phyloP scores from a whole-genome alignment of 2,797 vertebrate genomes.

The Artibeus jamaicensis region DNA sequence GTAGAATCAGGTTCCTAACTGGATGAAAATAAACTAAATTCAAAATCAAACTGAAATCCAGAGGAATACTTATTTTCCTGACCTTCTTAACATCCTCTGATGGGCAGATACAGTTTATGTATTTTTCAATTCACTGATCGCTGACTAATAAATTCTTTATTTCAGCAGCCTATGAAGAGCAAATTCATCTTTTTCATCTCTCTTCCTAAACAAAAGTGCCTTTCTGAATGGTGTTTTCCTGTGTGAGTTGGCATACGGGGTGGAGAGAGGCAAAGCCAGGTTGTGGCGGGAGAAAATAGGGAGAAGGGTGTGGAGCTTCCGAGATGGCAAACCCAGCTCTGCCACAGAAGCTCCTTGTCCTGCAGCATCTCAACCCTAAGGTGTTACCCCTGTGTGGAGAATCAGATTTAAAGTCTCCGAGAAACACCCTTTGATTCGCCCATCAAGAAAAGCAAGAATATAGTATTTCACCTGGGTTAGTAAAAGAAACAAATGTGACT shows the following conservation, averaged over 20 bases:
- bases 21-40: slow-evolving; percentile 26
- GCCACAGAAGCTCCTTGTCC: background rate
- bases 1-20: background rate
- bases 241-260: background rate
- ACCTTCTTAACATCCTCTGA: background rate
- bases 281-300: background rate
- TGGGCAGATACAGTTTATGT: background rate
- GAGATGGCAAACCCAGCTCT: background rate
- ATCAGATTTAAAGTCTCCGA: slow-evolving; percentile 67
- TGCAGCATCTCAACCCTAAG: background rate
- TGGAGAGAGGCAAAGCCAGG: background rate
- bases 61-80: background rate
- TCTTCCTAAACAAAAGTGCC: slow-evolving; percentile 4
- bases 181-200: slow-evolving; percentile 17
- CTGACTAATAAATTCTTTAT: background rate
- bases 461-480: background rate
- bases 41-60: background rate
- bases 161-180: slow-evolving; percentile 1
- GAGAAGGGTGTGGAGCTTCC: background rate
- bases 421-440: slow-evolving; percentile 35
- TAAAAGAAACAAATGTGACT: background rate
- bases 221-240: background rate
- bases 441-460: slow-evolving; percentile 28
- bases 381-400: slow-evolving; percentile 49
- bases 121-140: slow-evolving; percentile 12